Percentiles rank a stretch among this genome's conserved stretches.
Conservation (phyloP, 2,113 vertebrate genomes). For the Glaucomys volans region DNA sequence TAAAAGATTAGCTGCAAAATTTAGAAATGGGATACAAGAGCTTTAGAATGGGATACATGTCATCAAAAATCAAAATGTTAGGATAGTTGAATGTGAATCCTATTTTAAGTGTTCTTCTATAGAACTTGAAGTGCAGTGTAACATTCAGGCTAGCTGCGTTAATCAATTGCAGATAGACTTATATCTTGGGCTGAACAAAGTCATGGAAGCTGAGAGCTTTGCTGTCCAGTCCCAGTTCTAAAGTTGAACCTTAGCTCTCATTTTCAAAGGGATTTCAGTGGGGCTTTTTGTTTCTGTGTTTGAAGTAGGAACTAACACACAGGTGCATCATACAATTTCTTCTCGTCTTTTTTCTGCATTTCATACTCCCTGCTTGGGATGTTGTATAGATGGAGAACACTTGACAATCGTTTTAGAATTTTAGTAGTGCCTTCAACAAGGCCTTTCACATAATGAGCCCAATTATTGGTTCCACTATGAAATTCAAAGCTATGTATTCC, state of each 20-base stretch:
- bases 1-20: conserved; percentile 24
- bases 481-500: conserved; percentile 21
- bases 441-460: background rate
- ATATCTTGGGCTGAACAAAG: background rate
- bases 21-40: background rate
- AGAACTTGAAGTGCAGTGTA: background rate
- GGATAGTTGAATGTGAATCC: background rate
- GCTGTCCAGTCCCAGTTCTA: background rate
- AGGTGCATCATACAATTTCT: background rate
- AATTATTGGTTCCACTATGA: background rate
- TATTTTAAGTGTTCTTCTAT: background rate
- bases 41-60: background rate
- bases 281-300: background rate
- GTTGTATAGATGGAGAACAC: background rate
- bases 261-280: background rate
- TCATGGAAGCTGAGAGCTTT: background rate
- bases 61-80: background rate
- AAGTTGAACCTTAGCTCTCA: background rate
- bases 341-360: background rate
- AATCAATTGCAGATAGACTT: background rate
- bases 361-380: background rate
- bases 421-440: background rate
- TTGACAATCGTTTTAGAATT: conserved; percentile 16
- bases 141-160: background rate
- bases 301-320: conserved; percentile 22